These are phyloP conservation scores for Pristionchus entomophagus DNA, from an alignment of 2,888 invertebrate species.

Conservation along the genomic window DNA sequence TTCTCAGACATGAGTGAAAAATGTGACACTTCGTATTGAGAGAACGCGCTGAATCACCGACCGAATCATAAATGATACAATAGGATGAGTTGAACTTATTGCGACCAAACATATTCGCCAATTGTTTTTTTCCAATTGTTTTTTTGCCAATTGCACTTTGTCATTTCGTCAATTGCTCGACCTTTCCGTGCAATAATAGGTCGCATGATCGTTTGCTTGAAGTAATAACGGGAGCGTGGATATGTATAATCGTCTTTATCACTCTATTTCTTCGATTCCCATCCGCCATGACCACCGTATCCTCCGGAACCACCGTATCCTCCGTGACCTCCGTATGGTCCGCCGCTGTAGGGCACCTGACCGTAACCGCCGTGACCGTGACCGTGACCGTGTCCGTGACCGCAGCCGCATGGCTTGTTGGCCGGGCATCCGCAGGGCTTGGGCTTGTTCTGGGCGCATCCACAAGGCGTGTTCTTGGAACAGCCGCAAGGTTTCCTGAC, in stretches of 20 bases:
- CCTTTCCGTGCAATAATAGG: too few relatives aligned
- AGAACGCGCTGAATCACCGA: too few relatives aligned
- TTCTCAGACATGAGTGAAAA: too few relatives aligned
- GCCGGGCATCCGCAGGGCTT: neutral
- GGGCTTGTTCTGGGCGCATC: neutral
- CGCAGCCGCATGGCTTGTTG: neutral
- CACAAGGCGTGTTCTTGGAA: neutral
- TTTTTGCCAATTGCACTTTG: too few relatives aligned
- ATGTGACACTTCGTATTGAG: too few relatives aligned
- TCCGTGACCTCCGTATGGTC: neutral
- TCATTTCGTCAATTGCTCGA: too few relatives aligned
- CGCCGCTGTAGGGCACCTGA: neutral
- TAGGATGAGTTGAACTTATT: too few relatives aligned
- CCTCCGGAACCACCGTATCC: neutral
- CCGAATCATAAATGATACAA: too few relatives aligned
- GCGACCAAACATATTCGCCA: too few relatives aligned
- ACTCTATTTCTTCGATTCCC: neutral
- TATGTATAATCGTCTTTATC: neutral
- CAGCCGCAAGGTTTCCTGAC: slow-evolving; percentile 27
- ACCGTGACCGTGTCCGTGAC: neutral
- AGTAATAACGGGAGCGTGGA: too few relatives aligned
- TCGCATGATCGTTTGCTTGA: too few relatives aligned
- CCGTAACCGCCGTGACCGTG: neutral
- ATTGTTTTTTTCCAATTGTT: too few relatives aligned
- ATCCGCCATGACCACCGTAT: neutral